Evolutionary conservation across 2,113 vertebrate species (phyloP), one percentile per base, ranked within the genome.

Genomic region (Tricholaema leucomelas): DNA sequence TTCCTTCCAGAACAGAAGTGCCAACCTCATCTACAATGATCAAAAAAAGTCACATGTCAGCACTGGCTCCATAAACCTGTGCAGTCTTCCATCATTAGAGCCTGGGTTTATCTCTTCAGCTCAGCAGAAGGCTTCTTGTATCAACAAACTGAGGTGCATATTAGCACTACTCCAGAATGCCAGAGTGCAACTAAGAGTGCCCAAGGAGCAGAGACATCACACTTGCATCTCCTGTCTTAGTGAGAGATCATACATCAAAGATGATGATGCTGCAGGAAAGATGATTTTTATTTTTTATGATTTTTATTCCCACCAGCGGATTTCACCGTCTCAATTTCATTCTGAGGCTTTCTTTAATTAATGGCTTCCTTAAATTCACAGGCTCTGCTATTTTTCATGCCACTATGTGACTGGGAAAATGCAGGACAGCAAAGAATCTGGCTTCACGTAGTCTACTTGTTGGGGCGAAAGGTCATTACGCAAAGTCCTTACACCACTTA

Each of bases 151-250:
- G 16, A 74, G 77, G 19, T 55, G 36, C 46, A 13, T 20, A 60
- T 60, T 71, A 15, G 19, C 52, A 9, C 21, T 33, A 33, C 4
- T 46, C 25, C 60, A 15, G 35, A 77, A 36, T 20, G 23, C 36
- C 70, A 42, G n/a, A 52, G 59, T 18, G 50, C 60, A 86, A 59
- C 28, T 40, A 61, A 48, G 60, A 73, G 55, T 20, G 36, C n/a
- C 48, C 2, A 1, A 18, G 38, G 5, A 83, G 63, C 16, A 40
- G 24, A 71, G 15, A 48, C 19, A 48, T 31, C 36, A 64, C 0
- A 3, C 9, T 6, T 9, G 0, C 4, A 20, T 17, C 19, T 50
- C 46, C 18, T 77, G 12, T 40, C 15, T 63, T 24, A 33, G 42
- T 36, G 63, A 90, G 52, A 1, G 3, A 73, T 21, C 28, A 12